These are phyloP conservation scores for Myotis pilosus DNA, from an alignment of 2,797 vertebrate species.

Conservation along the genomic window DNA sequence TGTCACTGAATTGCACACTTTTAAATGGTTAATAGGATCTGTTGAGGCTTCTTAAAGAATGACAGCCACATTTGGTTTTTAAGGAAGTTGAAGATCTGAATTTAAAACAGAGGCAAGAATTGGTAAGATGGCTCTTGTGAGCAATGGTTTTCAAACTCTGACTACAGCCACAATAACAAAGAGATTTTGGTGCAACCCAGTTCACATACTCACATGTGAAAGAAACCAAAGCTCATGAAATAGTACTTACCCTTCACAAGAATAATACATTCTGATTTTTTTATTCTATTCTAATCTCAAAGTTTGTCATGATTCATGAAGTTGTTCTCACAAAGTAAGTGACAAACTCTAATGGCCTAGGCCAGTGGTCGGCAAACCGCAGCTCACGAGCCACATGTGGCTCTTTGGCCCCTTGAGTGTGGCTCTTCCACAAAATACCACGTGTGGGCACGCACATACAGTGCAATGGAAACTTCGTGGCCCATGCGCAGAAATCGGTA, in stretches of 20 bases:
- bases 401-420: too few species aligned
- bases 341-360: not conserved
- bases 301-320: not conserved
- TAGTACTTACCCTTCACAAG: slow-evolving; percentile 2
- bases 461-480: too few species aligned
- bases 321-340: not conserved
- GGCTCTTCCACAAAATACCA: too few species aligned
- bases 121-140: not conserved
- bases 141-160: not conserved
- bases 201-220: not conserved
- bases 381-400: too few species aligned
- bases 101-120: slow-evolving; percentile 7
- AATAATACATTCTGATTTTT: not conserved
- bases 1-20: not conserved
- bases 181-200: not conserved
- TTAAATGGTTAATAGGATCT: not conserved
- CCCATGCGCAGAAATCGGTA: too few species aligned
- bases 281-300: not conserved
- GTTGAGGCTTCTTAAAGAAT: not conserved
- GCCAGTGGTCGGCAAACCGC: too few species aligned
- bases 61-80: not conserved
- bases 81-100: slow-evolving; percentile 14
- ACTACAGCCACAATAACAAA: not conserved
- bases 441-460: too few species aligned
- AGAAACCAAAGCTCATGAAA: not conserved